Evolutionary conservation across 2,888 invertebrate genomes (phyloP).

Genomic region (Carterocephalus palaemon): DNA sequence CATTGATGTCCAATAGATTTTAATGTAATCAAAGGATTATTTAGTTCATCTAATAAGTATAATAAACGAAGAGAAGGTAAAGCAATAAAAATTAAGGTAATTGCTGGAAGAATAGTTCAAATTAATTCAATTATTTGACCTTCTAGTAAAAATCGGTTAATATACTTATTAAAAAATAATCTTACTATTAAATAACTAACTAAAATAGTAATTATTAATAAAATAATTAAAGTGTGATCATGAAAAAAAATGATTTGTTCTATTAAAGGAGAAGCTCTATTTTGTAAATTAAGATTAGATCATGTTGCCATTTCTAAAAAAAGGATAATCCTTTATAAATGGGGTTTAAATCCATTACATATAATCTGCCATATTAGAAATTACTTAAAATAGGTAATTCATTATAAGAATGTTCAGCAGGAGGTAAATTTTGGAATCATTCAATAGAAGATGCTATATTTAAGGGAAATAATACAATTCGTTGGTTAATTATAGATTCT

Average conservation of each 20-base stretch:
- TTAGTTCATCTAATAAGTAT: constrained; percentile 81
- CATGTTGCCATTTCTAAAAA: constrained; percentile 82
- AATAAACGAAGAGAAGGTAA: constrained; percentile 80
- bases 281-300: constrained; percentile 79
- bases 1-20: constrained; percentile 84
- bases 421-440: constrained; percentile 79
- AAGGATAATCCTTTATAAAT: constrained; percentile 81
- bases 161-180: constrained; percentile 77
- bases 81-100: constrained; percentile 81
- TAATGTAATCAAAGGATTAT: constrained; percentile 76
- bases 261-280: constrained; percentile 81
- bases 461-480: constrained; percentile 68
- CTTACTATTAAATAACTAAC: constrained; percentile 77
- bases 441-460: constrained; percentile 79
- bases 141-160: constrained; percentile 78
- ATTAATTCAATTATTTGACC: constrained; percentile 81
- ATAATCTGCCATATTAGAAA: constrained; percentile 80
- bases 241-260: constrained; percentile 83
- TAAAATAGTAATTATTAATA: constrained; percentile 80
- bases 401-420: constrained; percentile 79
- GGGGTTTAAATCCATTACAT: constrained; percentile 82
- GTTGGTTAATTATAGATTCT: constrained; percentile 78
- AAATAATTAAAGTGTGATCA: constrained; percentile 80
- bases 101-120: constrained; percentile 81
- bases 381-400: constrained; percentile 79